Base-by-base conservation (phyloP, 2,888 invertebrate genomes). In the Rhorus exstirpatorius region DNA sequence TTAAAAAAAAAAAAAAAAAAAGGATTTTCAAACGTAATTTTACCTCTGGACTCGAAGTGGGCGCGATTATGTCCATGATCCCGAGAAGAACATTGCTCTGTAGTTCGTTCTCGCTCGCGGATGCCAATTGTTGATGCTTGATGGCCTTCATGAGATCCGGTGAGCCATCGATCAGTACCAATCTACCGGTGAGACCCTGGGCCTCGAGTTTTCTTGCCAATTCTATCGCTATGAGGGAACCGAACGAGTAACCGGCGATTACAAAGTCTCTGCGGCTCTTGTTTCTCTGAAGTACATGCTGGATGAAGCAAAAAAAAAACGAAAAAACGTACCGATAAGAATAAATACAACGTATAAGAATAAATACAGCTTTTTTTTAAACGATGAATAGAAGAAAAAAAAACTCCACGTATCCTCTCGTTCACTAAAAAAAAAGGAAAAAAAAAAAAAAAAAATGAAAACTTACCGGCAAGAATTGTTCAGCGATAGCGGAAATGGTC, bases 221-320 rank as follows among this genome's bases (percentile, higher is more conserved):
- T 91, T 98, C 97, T 75, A 98, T 93, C 0, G 96, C 96, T 19
- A 98, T 94, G 21, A 96, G 92, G 0, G 96, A 94, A 55, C 99
- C 99, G 90, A 96, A 98, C 12, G 99, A 99, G 93, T 99, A 98
- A 1, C 97, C 99, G 12, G 97, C 95, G 0, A 99, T 91, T 79
- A 95, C 95, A 93, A 97, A 98, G 0, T 89, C 84, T 58, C 86
- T 83, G 7, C 88, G 87, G 38, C 60, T 78, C 68, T 90, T 86
- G 19, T 72, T 90, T 10, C 94, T 93, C 49, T 94, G 93, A 74
- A 94, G 93, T 8, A 96, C 94, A 86, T 95, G 93, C 96, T 97
- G 89, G 7, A 41, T 35, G 31, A 10, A 3, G 10, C 7, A 41
- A 53, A 8, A 19, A 65, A 7, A 44, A 38, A 7, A 7, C 38